Evolutionary conservation across 2,888 invertebrate species (phyloP), one percentile per base, ranked within the genome.

Genomic region (Panzeria rudis): DNA sequence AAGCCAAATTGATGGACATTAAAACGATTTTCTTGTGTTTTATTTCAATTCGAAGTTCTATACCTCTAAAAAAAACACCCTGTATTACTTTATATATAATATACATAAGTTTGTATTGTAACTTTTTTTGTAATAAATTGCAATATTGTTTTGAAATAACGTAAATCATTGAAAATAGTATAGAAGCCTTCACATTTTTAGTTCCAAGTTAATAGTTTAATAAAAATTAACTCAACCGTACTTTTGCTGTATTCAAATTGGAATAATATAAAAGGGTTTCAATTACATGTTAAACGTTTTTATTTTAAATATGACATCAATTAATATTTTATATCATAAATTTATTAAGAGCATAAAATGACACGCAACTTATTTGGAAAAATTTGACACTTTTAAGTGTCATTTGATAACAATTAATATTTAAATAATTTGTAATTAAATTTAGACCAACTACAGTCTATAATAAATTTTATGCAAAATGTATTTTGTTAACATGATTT

Each of bases 381-480:
- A 59, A 44, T 59, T 59, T 20, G 29, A 72, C 72, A 72, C 29
- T 38, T 71, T 41, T 11, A 25, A 29, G 29, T 41, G n/a, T 0
- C 11, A 69, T 11, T 8, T 32, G 7, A 44, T 72, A 71, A 13
- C 8, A 32, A 44, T 59, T 72, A 44, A 29, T 56, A 41, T 13
- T 25, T 41, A 17, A 56, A 20, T 68, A 35, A 6, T 69, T 54
- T 38, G 13, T 17, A 38, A 23, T 41, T 54, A 38, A 54, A 50
- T 52, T 54, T 25, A 13, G 2, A 44, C 3, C 9, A 38, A 23
- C 11, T 41, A 66, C 64, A 66, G 64, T 66, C 25, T 9, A 17
- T n/a, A n/a, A 29, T 6, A 66, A 47, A 29, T 29, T 13, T 62
- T 23, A 23, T 8, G 4, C 17, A 23, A 20, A 23, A 9, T 38